phyloP scores from a whole-genome alignment of 2,113 vertebrate genomes.

The Dunckerocampus dactyliophorus region DNA sequence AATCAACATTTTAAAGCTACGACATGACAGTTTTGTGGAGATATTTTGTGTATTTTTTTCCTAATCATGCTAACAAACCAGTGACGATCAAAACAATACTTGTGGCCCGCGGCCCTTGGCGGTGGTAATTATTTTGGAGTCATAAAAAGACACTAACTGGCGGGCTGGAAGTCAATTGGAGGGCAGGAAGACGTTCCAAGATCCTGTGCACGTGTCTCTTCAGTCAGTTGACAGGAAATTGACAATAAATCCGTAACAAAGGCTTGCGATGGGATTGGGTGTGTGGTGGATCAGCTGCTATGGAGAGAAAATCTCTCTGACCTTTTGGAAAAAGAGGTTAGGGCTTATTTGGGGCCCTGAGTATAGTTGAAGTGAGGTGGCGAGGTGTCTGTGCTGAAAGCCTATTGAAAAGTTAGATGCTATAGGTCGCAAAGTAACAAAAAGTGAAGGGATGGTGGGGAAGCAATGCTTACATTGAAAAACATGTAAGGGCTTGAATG shows the following conservation, averaged over 20 bases:
- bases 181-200: conserved; percentile 19
- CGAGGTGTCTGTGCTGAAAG: conserved; percentile 5
- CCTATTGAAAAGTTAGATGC: conserved; percentile 1
- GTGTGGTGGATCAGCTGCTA: conserved; percentile 12
- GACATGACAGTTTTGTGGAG: too few species aligned
- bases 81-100: too few species aligned
- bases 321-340: conserved; percentile 13
- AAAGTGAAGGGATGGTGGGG: conserved; percentile 6
- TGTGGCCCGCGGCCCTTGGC: neutral
- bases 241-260: conserved; percentile 36
- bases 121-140: conserved; percentile 13
- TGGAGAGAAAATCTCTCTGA: conserved; percentile 7
- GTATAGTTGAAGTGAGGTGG: conserved; percentile 21
- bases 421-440: neutral
- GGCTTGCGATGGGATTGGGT: neutral
- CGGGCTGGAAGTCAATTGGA: conserved; percentile 20
- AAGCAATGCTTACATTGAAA: conserved; percentile 18
- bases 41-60: too few species aligned
- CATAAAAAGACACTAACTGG: conserved; percentile 12
- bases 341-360: conserved; percentile 10
- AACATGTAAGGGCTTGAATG: conserved; percentile 40
- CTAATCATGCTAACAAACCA: neutral
- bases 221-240: conserved; percentile 51
- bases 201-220: conserved; percentile 32
- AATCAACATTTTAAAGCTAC: too few species aligned